phyloP scores from a whole-genome alignment of 2,888 invertebrate genomes.

The Clistopyga incitator region DNA sequence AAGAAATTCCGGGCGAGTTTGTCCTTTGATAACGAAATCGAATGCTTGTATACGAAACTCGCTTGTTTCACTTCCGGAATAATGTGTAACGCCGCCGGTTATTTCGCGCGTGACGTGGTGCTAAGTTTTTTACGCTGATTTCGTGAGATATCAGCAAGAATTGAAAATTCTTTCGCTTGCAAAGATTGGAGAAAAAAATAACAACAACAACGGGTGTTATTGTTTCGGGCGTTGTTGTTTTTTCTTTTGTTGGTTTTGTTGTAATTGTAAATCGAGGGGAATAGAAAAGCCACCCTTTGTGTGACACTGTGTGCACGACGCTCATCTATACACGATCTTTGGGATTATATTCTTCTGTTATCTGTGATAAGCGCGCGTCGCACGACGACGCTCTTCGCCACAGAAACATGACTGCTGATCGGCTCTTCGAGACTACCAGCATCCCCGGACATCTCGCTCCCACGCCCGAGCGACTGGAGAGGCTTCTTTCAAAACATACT shows the following conservation, averaged over 20 bases:
- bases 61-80: slow-evolving; percentile 46
- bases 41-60: too few species aligned
- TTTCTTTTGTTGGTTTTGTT: slow-evolving; percentile 11
- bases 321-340: slow-evolving; percentile 53
- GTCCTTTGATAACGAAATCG: too few species aligned
- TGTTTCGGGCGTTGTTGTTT: too few species aligned
- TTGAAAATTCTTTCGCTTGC: background rate
- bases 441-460: slow-evolving; percentile 84
- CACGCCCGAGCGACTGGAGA: slow-evolving; percentile 83
- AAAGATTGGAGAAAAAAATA: background rate
- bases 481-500: slow-evolving; percentile 83
- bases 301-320: slow-evolving; percentile 16
- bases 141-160: slow-evolving; percentile 23
- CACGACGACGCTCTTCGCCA: slow-evolving; percentile 51
- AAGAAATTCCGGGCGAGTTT: slow-evolving; percentile 23
- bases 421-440: slow-evolving; percentile 83
- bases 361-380: slow-evolving; percentile 55
- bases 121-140: slow-evolving; percentile 68
- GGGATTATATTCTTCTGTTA: slow-evolving; percentile 63
- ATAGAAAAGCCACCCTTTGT: background rate
- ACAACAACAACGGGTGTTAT: background rate
- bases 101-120: slow-evolving; percentile 73
- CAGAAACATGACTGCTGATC: slow-evolving; percentile 81
- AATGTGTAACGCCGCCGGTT: slow-evolving; percentile 58
- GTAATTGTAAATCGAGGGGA: background rate